Evolutionary conservation across 2,113 vertebrate genomes (phyloP).

Genomic region (Pampusana beccarii): DNA sequence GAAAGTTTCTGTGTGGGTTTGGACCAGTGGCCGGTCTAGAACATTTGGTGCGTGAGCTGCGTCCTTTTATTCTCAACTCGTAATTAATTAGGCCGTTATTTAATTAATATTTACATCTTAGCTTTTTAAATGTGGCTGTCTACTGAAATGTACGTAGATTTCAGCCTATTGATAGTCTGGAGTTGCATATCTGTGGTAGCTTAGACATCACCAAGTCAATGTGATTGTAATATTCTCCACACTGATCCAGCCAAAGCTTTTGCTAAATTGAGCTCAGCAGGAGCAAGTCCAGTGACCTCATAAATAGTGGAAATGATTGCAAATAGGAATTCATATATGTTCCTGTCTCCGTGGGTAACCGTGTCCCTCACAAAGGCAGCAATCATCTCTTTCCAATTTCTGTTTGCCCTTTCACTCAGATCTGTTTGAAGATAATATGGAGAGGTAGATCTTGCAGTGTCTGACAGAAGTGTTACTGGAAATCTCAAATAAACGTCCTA

Average conservation of each 20-base stretch:
- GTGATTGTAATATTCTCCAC: conserved; percentile 75
- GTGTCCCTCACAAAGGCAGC: conserved; percentile 78
- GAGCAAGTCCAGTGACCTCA: conserved; percentile 81
- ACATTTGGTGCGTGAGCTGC: background rate
- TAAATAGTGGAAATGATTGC: conserved; percentile 85
- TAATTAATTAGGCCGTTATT: background rate
- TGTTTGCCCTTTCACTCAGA: conserved; percentile 82
- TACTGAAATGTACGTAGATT: background rate
- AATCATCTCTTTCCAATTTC: conserved; percentile 81
- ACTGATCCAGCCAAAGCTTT: conserved; percentile 77
- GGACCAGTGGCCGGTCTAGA: background rate
- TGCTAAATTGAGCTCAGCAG: conserved; percentile 83
- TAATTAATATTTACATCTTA: background rate
- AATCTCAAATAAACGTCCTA: conserved; percentile 1
- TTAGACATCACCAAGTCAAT: conserved; percentile 73
- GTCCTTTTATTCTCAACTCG: accelerated
- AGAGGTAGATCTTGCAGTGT: conserved; percentile 49
- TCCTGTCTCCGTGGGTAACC: conserved; percentile 77
- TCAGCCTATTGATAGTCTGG: conserved; percentile 40
- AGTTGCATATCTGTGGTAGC: conserved; percentile 7
- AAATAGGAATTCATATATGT: conserved; percentile 80
- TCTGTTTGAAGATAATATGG: conserved; percentile 75
- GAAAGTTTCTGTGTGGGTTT: background rate
- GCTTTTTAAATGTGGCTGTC: background rate
- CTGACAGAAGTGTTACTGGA: conserved; percentile 32